These are phyloP conservation scores for Amphilophus citrinellus DNA, from an alignment of 2,113 vertebrate species.

Conservation along the genomic window DNA sequence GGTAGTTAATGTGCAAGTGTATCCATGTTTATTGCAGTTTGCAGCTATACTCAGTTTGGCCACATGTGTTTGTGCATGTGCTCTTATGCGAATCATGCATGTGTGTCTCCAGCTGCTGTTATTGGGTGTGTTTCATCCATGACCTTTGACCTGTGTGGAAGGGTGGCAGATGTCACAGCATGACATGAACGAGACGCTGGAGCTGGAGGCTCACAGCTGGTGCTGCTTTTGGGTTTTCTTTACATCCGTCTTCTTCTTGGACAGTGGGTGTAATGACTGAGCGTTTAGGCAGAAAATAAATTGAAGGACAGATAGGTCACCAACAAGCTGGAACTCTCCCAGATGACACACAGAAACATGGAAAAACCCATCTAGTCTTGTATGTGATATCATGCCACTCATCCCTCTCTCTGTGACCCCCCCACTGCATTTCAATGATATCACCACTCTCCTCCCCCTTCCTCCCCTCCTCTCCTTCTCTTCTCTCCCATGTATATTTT, in stretches of 20 bases:
- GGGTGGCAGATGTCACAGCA: slow-evolving; percentile 66
- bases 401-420: slow-evolving; percentile 48
- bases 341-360: not conserved
- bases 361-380: not conserved
- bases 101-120: slow-evolving; percentile 48
- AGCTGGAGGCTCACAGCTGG: slow-evolving; percentile 21
- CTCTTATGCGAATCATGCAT: slow-evolving; percentile 12
- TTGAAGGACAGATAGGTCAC: slow-evolving; percentile 5
- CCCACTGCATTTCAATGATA: slow-evolving; percentile 64
- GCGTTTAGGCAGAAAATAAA: slow-evolving; percentile 15
- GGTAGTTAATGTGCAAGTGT: slow-evolving; percentile 26
- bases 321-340: not conserved
- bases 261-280: not conserved
- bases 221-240: slow-evolving; percentile 14
- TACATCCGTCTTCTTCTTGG: slow-evolving; percentile 18
- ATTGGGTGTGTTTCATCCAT: slow-evolving; percentile 38
- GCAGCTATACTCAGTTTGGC: not conserved
- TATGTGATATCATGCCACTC: slow-evolving; percentile 52
- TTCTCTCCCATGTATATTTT: slow-evolving; percentile 76
- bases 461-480: slow-evolving; percentile 15
- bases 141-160: slow-evolving; percentile 60
- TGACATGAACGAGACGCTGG: slow-evolving; percentile 41
- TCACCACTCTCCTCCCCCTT: slow-evolving; percentile 28
- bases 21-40: slow-evolving; percentile 25
- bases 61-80: not conserved